Conservation (phyloP, 2,113 vertebrate genomes). For the Oplegnathus fasciatus region DNA sequence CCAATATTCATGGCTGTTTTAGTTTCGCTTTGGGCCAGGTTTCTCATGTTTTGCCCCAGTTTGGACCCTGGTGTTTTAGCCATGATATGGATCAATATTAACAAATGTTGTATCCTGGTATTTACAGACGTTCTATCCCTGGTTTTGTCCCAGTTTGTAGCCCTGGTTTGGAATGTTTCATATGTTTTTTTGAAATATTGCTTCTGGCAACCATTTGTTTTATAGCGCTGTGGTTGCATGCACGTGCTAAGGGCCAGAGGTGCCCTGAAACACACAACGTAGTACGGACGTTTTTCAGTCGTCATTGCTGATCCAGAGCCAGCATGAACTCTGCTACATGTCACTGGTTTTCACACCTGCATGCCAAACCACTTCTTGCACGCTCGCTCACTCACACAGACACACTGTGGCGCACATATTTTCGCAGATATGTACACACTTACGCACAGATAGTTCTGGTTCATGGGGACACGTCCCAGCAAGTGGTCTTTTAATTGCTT, state of each 20-base stretch:
- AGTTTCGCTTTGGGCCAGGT: background rate
- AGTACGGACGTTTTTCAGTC: background rate
- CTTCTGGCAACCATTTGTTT: background rate
- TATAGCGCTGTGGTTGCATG: background rate
- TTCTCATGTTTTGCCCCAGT: too few relatives aligned
- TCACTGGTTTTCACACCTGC: constrained; percentile 16
- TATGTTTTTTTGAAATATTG: background rate
- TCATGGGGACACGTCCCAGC: background rate
- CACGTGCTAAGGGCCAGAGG: background rate
- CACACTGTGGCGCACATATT: background rate
- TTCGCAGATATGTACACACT: background rate
- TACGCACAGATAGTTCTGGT: background rate
- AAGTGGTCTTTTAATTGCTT: constrained; percentile 5
- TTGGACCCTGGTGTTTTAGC: background rate
- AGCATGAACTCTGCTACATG: background rate
- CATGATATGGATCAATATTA: background rate
- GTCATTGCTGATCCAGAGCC: background rate
- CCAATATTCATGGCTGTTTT: background rate
- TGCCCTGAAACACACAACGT: too few relatives aligned
- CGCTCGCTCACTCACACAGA: background rate
- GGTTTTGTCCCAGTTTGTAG: background rate
- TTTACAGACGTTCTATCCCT: background rate
- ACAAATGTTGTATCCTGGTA: background rate
- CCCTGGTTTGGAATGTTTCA: too few relatives aligned
- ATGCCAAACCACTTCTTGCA: background rate